phyloP scores from a whole-genome alignment of 2,113 vertebrate genomes.

The Grammomys surdaster region DNA sequence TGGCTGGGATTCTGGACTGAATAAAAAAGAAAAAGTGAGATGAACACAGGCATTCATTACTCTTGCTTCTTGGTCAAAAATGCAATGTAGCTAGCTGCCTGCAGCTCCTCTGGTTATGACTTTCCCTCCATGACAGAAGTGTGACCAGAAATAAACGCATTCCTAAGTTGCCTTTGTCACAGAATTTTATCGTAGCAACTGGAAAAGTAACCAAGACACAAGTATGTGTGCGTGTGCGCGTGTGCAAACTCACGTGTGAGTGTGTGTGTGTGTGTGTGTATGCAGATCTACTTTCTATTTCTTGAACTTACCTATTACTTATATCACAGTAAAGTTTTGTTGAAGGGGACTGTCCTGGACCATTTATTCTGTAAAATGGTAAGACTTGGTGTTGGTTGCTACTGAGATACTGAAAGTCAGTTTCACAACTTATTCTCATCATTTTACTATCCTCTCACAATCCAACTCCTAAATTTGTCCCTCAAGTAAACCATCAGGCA shows the following conservation, averaged over 20 bases:
- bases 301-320: not conserved
- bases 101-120: not conserved
- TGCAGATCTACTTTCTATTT: not conserved
- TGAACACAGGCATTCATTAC: not conserved
- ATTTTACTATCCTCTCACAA: not conserved
- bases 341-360: not conserved
- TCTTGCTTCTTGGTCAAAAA: no score
- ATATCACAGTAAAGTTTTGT: not conserved
- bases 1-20: not conserved
- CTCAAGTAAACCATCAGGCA: not conserved
- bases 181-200: not conserved
- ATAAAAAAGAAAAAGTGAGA: not conserved
- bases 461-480: not conserved
- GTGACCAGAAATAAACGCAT: not conserved
- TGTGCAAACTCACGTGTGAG: not conserved
- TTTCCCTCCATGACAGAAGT: not conserved
- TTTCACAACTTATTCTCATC: not conserved
- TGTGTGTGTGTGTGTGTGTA: not conserved
- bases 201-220: not conserved
- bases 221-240: not conserved
- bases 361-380: constrained; percentile 11
- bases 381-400: not conserved
- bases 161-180: not conserved
- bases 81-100: not conserved
- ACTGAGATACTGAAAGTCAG: not conserved